Conservation (phyloP, 2,113 vertebrate species). For the Origma solitaria region DNA sequence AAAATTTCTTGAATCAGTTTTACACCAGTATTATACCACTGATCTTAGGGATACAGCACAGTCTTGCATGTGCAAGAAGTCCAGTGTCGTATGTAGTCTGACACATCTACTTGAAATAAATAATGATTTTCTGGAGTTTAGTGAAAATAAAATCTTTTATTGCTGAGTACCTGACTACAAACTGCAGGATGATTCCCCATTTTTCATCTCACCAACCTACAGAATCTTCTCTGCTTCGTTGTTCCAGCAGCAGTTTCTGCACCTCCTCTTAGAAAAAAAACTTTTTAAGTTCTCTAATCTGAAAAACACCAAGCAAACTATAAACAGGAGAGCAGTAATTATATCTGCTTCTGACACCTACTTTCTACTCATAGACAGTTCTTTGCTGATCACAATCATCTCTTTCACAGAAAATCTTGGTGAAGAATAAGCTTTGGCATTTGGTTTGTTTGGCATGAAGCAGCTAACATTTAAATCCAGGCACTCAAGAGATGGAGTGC, state of each 20-base stretch:
- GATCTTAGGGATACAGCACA: neutral
- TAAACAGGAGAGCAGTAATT: neutral
- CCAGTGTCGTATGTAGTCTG: neutral
- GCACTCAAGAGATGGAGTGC: neutral
- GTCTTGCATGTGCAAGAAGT: neutral
- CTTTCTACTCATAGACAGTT: neutral
- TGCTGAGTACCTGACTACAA: neutral
- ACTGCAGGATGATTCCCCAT: neutral
- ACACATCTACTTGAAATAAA: neutral
- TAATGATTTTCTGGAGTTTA: neutral
- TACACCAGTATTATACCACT: fast-evolving
- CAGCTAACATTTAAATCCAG: neutral
- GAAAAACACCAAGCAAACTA: neutral
- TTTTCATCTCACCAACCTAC: neutral
- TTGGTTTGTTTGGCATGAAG: neutral
- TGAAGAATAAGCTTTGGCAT: neutral
- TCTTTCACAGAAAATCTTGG: neutral
- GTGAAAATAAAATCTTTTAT: neutral
- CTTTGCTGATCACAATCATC: neutral
- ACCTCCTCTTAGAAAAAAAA: neutral
- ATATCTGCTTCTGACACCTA: neutral
- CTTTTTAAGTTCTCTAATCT: neutral
- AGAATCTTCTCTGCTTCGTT: neutral
- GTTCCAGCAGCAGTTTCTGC: neutral
- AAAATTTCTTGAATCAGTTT: neutral